Base-by-base conservation (phyloP, 2,888 invertebrate species). In the Crematogaster levior region DNA sequence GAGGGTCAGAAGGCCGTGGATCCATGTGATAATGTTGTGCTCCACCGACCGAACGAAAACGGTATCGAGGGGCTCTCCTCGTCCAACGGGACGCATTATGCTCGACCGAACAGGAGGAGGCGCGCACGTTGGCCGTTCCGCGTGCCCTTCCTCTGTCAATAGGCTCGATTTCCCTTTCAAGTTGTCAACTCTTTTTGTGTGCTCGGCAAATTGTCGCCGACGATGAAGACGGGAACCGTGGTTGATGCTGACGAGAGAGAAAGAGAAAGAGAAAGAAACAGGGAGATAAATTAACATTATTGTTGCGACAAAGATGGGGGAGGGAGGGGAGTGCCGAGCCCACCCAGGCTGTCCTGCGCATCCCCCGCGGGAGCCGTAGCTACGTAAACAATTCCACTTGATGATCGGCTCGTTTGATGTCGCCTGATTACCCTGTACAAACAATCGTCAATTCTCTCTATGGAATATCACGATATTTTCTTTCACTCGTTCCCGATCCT, bases 81-180 rank as follows among this genome's bases (percentile, higher is more conserved):
- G 68, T 34, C 61, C 68, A 84, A 82, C 87, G 84, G 84, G 82
- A 83, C 86, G 90, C 84, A 90, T 90, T 90, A 90, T 90, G 85
- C 85, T 60, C 70, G 86, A 84, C 72, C 58, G 81, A 82, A 85
- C 85, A 56, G 75, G 83, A 79, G 74, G 79, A 84, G 74, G 85
- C 79, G 84, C 65, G 77, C 60, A 80, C 84, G 82, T 75, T 85
- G 82, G 60, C 84, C 86, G 84, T 79, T 84, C 85, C 77, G 85
- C 77, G 85, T 88, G 90, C 89, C 88, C 88, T 87, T 89, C 90
- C 88, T 93, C 91, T 94, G 94, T 94, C 94, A 94, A 94, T 94
- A 94, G 94, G 93, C 94, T 94, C 94, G 92, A 94, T 94, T 94
- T 94, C 94, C 94, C 94, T 94, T 94, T 94, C 94, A 94, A 94